phyloP scores from a whole-genome alignment of 2,797 vertebrate species.

The Gorsachius magnificus region DNA sequence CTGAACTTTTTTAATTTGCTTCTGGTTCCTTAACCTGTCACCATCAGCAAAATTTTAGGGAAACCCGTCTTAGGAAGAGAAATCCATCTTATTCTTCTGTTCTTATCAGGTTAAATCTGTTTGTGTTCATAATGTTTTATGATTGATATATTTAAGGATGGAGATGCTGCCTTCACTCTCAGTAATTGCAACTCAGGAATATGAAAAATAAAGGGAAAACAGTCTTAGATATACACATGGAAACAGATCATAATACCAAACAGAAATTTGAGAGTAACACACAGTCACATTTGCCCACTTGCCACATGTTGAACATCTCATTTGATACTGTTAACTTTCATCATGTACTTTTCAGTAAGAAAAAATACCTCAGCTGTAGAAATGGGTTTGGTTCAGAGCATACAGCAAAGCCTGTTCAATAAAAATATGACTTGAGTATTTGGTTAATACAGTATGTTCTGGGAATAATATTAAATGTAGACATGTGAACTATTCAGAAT shows the following conservation, averaged over 20 bases:
- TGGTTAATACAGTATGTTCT: background rate
- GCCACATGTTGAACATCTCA: background rate
- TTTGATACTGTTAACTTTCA: background rate
- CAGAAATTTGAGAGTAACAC: background rate
- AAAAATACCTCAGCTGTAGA: background rate
- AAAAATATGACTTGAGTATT: background rate
- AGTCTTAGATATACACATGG: background rate
- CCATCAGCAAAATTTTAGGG: background rate
- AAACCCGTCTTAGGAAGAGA: background rate
- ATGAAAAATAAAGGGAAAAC: background rate
- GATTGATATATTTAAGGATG: background rate
- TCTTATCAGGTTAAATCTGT: background rate
- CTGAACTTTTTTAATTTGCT: background rate
- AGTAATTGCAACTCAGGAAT: background rate
- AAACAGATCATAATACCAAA: background rate
- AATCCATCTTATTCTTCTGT: background rate
- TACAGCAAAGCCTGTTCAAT: background rate
- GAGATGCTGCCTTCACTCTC: background rate
- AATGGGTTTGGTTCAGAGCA: background rate
- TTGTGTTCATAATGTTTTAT: background rate
- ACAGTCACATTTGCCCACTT: background rate
- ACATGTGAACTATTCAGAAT: background rate
- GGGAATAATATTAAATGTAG: background rate
- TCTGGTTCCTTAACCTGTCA: background rate
- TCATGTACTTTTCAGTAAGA: background rate